Base-by-base conservation (phyloP, 2,888 invertebrate genomes). In the Eupithecia centaureata region DNA sequence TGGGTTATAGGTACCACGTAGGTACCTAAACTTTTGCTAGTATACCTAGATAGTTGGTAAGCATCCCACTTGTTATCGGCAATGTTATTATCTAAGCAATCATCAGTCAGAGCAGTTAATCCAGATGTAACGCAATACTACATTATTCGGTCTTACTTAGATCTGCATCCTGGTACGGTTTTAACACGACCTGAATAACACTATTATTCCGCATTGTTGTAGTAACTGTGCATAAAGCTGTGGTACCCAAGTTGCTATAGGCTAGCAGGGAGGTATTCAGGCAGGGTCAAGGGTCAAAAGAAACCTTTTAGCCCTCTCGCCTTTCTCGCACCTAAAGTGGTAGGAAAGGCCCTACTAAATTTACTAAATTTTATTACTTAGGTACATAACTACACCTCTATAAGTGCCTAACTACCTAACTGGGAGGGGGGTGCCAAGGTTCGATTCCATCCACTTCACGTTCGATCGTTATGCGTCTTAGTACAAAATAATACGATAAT, bases 121-220 rank as follows among this genome's bases (percentile, higher is more conserved):
- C 58, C 62, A 67, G 65, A 63, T 66, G 68, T 67, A 63, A 67
- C 63, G 52, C 69, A 65, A 72, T 71, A 71, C 73, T n/a, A 52
- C 35, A 58, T 58, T 67, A 65, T 65, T 54, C 72, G 75, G 77
- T 80, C 78, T 81, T 80, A 78, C 51, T 42, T 18, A 42, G 42
- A 76, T 67, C 70, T 71, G 77, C 79, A 82, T 82, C 82, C 81
- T 82, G 78, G 74, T 76, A 63, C 63, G 77, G 72, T 78, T 75
- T 77, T 75, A 82, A 79, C 75, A 77, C 75, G 81, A 76, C 82
- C 82, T 76, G 76, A 82, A 82, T 82, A 73, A 71, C 74, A 28
- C 30, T 58, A 27, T 74, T n/a, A 75, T 74, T 74, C 71, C 77
- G 63, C 73, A 73, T 71, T 67, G 67, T 47, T 30, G 10, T 56